Percentiles rank a stretch among this genome's conserved stretches.
Conservation (phyloP, 2,888 invertebrate species). For the Calliopum simillimum region DNA sequence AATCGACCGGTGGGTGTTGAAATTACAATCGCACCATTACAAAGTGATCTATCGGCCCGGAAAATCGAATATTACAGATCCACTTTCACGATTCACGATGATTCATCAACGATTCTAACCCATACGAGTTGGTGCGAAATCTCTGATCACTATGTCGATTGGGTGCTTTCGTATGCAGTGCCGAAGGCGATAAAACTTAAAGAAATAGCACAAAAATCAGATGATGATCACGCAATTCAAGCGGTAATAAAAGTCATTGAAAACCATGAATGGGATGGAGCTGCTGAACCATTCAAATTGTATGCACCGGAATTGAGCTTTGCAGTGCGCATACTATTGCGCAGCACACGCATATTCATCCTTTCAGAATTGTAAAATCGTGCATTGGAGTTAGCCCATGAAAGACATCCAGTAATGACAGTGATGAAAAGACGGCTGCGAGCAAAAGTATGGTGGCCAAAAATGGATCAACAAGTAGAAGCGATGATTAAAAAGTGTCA, state of each 20-base stretch:
- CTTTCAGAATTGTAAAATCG: neutral
- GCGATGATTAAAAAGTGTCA: slow-evolving; percentile 26
- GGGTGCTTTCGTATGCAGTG: neutral
- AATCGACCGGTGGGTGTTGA: neutral
- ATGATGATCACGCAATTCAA: slow-evolving; percentile 1
- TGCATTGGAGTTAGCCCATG: neutral
- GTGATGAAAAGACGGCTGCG: neutral
- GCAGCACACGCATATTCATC: neutral
- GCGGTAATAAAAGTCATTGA: neutral
- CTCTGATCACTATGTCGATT: neutral
- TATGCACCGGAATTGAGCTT: neutral
- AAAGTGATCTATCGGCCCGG: slow-evolving; percentile 39
- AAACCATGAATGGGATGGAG: neutral
- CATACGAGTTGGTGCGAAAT: slow-evolving; percentile 34
- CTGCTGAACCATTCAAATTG: neutral
- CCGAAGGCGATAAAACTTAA: neutral
- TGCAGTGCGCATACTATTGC: neutral
- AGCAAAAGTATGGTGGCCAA: slow-evolving; percentile 16
- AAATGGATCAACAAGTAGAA: slow-evolving; percentile 50
- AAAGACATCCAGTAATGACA: slow-evolving; percentile 1
- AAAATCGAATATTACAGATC: no score
- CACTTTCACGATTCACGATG: slow-evolving; percentile 8
- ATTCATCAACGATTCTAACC: neutral
- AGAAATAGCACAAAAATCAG: neutral
- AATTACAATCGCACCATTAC: slow-evolving; percentile 32